A percentile compares a stretch with the other conserved stretches of the same genome.
Evolutionary conservation across 1,140 invertebrate species (phyloP).

Genomic region (Hycleus cichorii): DNA sequence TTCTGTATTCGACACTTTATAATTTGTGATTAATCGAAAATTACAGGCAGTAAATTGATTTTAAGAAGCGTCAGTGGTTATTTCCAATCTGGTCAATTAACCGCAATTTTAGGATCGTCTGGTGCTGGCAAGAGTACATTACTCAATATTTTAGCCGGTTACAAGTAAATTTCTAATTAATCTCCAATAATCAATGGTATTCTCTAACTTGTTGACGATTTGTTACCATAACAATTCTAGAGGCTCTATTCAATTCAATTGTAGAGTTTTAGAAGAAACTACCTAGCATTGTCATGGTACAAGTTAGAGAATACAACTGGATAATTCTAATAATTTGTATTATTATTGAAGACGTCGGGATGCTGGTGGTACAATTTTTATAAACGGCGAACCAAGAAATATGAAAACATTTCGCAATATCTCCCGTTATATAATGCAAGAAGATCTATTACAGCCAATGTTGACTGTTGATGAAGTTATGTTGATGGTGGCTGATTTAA

Average conservation of each 20-base stretch:
- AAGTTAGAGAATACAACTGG: too few species aligned
- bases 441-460: constrained; percentile 78
- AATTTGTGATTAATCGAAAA: neutral
- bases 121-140: constrained; percentile 88
- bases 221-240: too few species aligned
- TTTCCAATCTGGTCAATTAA: constrained; percentile 68
- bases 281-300: too few species aligned
- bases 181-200: neutral
- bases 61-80: constrained; percentile 62
- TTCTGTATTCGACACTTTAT: neutral
- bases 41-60: constrained; percentile 63
- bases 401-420: constrained; percentile 74
- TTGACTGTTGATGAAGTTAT: constrained; percentile 81
- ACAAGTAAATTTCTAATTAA: constrained; percentile 54
- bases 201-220: too few species aligned
- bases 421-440: constrained; percentile 92
- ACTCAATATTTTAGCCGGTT: constrained; percentile 76
- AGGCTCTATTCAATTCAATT: too few species aligned
- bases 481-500: constrained; percentile 79
- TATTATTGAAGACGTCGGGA: constrained; percentile 34
- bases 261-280: too few species aligned
- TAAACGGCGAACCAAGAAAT: constrained; percentile 70
- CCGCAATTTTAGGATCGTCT: constrained; percentile 79
- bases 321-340: neutral
- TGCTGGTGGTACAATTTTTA: constrained; percentile 54